Conservation (phyloP, 2,113 vertebrate species). For the Thalassarche chlororhynchos region DNA sequence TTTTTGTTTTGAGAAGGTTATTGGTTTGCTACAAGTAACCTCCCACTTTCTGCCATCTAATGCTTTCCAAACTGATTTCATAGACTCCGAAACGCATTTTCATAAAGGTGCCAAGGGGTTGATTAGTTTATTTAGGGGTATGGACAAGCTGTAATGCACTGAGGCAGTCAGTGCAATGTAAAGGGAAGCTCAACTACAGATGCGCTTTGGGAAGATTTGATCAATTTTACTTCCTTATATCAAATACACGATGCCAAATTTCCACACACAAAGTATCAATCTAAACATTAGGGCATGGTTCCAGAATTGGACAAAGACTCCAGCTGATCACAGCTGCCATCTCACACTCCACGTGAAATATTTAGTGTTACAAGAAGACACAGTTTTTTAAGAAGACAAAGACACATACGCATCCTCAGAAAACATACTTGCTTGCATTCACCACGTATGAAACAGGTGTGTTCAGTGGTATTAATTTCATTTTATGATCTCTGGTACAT, state of each 20-base stretch:
- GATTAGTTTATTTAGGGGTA: slow-evolving; percentile 15
- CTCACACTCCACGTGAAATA: not conserved
- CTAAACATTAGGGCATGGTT: not conserved
- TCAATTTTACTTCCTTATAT: not conserved
- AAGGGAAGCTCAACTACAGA: not conserved
- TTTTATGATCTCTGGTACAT: not conserved
- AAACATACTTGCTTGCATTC: not conserved
- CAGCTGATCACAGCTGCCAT: not conserved
- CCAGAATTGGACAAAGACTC: not conserved
- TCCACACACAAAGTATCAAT: not conserved
- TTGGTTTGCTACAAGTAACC: not conserved
- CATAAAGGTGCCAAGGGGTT: slow-evolving; percentile 29
- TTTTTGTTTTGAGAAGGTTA: not conserved
- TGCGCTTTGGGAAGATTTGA: not conserved
- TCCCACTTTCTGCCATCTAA: not conserved
- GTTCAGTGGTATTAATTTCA: not conserved
- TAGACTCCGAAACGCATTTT: not conserved
- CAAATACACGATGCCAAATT: not conserved
- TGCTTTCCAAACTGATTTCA: not conserved
- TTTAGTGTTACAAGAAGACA: not conserved
- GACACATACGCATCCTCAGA: not conserved
- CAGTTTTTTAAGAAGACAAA: not conserved
- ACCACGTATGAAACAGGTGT: not conserved
- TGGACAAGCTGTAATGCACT: not conserved
- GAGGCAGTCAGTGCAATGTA: not conserved